Evolutionary conservation across 1,140 invertebrate species (phyloP), one percentile per base, ranked within the genome.

Genomic region (Neuroterus valhalla): DNA sequence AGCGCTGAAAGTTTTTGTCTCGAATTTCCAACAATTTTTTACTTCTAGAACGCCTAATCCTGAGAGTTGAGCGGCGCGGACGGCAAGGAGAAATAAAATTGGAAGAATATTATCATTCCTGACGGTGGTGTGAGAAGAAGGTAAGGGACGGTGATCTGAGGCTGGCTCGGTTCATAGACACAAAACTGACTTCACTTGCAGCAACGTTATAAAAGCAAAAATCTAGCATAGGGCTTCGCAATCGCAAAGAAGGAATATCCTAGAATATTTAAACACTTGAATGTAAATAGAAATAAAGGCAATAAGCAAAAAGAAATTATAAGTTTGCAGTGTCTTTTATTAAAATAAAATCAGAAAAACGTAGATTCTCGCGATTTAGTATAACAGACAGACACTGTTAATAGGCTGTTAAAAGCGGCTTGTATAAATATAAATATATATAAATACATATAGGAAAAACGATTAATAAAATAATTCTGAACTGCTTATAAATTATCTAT

Each of bases 131-230:
- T 68, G 78, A 68, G 26, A 78, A 68, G 70, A 78, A 78, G 81
- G 83, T 76, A 83, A 85, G 86, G 87, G 87, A 88, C 87, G 87
- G 87, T 87, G 84, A 73, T 85, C 81, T 82, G 82, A 86, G 85
- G 81, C 82, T 88, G 86, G 87, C 86, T 88, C 83, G 85, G 85
- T 87, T 87, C 83, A 82, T 86, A 84, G 87, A 87, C 83, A 86
- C 68, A 86, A 86, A 85, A 81, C 78, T 79, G 81, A 72, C 80
- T 79, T 74, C 76, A 81, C 83, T 81, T 68, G 52, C n/a, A 26
- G 26, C 68, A 68, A 71, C 62, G 48, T 73, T 66, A 66, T 55
- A 66, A 66, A 67, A 72, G 66, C 71, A 43, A 62, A 72, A 72
- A 71, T 21, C 70, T 21, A 21, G 19, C 45, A 68, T 17, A 21